Base-by-base conservation (phyloP, 2,888 invertebrate genomes). In the Apoda limacodes region DNA sequence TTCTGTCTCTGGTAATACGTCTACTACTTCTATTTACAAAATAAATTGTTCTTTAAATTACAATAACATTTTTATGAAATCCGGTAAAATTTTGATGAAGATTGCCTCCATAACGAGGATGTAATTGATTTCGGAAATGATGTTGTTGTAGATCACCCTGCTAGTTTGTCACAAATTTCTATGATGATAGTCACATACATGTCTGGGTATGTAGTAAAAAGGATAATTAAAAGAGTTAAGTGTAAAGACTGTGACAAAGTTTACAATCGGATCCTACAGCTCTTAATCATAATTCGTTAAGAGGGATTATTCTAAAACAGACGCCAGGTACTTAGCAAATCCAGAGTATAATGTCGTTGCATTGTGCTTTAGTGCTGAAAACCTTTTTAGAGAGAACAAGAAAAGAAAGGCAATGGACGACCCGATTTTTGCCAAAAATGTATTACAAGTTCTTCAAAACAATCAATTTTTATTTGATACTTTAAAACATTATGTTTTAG, bases 241-340 rank as follows among this genome's bases (percentile, higher is more conserved):
- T n/a, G n/a, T n/a, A n/a, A n/a, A n/a, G n/a, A n/a, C n/a, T n/a
- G n/a, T n/a, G 15, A n/a, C n/a, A n/a, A n/a, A n/a, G n/a, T n/a
- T n/a, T n/a, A n/a, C n/a, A n/a, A n/a, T n/a, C n/a, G n/a, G n/a
- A n/a, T n/a, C n/a, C n/a, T n/a, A n/a, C n/a, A n/a, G n/a, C n/a
- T n/a, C n/a, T n/a, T n/a, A n/a, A n/a, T n/a, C n/a, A n/a, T n/a
- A n/a, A n/a, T n/a, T n/a, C n/a, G 25, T 30, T n/a, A 30, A 30
- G 23, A 30, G 13, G 13, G 30, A 30, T 20, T 31, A 31, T 31
- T 25, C 31, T 25, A 31, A 31, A 14, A 25, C 25, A 21, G 13
- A 25, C 25, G 24, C 25, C 9, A 25, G 31, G 9, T 31, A 31
- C 15, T 22, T 31, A 3, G 25, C 19, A 31, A 25, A 25, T 11